These are phyloP conservation scores for Halesus radiatus DNA, from an alignment of 1,140 invertebrate species.

Conservation along the genomic window DNA sequence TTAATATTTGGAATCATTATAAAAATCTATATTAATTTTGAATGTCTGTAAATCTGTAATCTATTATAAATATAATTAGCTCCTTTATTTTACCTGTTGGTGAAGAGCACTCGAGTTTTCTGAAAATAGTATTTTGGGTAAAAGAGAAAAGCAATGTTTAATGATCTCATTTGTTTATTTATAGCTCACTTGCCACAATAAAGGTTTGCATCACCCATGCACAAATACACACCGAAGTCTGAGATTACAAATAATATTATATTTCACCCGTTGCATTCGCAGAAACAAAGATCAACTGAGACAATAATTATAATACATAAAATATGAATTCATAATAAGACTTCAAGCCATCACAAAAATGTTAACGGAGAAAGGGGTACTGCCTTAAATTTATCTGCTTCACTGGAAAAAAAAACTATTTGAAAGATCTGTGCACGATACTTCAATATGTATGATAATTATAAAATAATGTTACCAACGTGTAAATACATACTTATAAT, in stretches of 20 bases:
- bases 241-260: slow-evolving; percentile 37
- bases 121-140: not conserved
- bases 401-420: not conserved
- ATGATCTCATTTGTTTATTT: slow-evolving; percentile 26
- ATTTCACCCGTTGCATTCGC: slow-evolving; percentile 25
- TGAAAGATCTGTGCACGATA: too few relatives aligned
- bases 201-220: slow-evolving; percentile 39
- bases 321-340: not conserved
- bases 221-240: slow-evolving; percentile 16
- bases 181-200: slow-evolving; percentile 41
- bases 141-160: slow-evolving; percentile 10
- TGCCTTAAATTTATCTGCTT: not conserved
- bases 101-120: not conserved
- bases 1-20: too few relatives aligned
- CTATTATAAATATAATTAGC: not conserved
- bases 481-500: too few relatives aligned
- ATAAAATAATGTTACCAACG: too few relatives aligned
- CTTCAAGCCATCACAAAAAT: not conserved
- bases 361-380: not conserved
- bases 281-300: slow-evolving; percentile 4
- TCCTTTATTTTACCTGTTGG: not conserved
- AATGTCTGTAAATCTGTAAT: too few relatives aligned
- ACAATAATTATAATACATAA: slow-evolving; percentile 1
- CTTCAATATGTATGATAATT: too few relatives aligned
- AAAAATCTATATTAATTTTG: too few relatives aligned